A percentile compares a stretch with the other conserved stretches of the same genome.
Conservation (phyloP, 2,888 invertebrate species). For the Melanophora roralis region DNA sequence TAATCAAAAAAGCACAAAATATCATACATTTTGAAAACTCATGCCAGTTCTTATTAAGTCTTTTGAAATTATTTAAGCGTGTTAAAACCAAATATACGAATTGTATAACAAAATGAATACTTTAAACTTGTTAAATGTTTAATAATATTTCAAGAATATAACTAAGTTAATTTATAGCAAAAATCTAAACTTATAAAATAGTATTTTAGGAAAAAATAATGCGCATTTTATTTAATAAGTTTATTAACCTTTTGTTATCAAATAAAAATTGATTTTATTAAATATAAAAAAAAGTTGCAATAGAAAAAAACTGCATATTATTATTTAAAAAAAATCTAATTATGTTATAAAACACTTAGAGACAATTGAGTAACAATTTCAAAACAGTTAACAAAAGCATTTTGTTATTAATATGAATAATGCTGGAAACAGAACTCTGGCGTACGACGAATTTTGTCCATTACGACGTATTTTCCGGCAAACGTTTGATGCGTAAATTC, state of each 20-base stretch:
- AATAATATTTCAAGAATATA: not conserved
- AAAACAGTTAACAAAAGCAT: not conserved
- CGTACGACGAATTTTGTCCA: too few relatives aligned
- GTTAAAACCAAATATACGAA: too few relatives aligned
- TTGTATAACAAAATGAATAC: not conserved
- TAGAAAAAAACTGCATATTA: too few relatives aligned
- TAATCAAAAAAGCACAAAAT: too few relatives aligned
- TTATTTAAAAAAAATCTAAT: slow-evolving; percentile 1
- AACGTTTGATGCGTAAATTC: too few relatives aligned
- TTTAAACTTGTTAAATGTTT: not conserved
- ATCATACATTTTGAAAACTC: too few relatives aligned
- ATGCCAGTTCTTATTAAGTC: too few relatives aligned
- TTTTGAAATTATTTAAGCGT: too few relatives aligned
- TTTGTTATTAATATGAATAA: slow-evolving; percentile 13
- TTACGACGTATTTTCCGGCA: too few relatives aligned
- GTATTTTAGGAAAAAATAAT: not conserved
- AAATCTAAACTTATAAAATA: not conserved
- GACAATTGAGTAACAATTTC: not conserved
- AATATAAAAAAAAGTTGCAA: not conserved
- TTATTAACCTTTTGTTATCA: not conserved
- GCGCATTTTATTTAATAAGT: not conserved
- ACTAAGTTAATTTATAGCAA: not conserved
- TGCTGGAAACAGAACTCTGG: too few relatives aligned
- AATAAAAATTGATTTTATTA: not conserved
- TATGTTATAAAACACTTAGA: slow-evolving; percentile 11